Base-by-base conservation (phyloP, 2,797 vertebrate genomes). In the Gallinago solitaria region DNA sequence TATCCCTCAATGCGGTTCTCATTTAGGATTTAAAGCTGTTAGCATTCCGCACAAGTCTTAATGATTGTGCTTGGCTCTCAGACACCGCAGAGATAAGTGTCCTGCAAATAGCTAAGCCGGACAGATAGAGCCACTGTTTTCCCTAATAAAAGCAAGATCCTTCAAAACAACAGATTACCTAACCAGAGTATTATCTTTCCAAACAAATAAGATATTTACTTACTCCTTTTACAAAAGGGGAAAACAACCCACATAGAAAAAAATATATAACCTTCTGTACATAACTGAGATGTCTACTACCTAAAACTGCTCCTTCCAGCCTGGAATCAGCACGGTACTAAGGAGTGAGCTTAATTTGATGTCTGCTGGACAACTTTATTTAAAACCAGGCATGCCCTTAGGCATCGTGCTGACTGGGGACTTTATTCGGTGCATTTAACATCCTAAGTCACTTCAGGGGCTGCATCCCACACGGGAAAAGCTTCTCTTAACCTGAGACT, bases 81-180 rank as follows among this genome's bases (percentile, higher is more conserved):
- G 53, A 83, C 61, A 74, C 95, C 70, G 90, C 86, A 87, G 91
- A 95, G 94, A 87, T 87, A 95, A 94, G 71, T 85, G 88, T 90
- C 86, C 83, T 89, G 78, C 57, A 92, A 96, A 91, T 33, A 91
- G 50, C 71, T 87, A 83, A 69, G 48, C 90, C 47, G 71, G 37
- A 33, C 24, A 90, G 78, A 83, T 64, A 59, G 3, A 39, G 47
- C 91, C 28, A 47, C 11, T 60, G 30, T 80, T 89, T 89, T 67
- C 32, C 25, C 32, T 78, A 69, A 47, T 47, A 87, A 82, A 95
- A 89, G 41, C 12, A 43, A 64, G 60, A 59, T 68, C 81, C 90
- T 77, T 67, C 59, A 39, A 80, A 94, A 93, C 53, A 89, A 35
- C 3, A 2, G 12, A 88, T 87, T 57, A 75, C 54, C 57, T 94